Evolutionary conservation across 2,888 invertebrate species (phyloP).

Genomic region (Cynaeus angustus): DNA sequence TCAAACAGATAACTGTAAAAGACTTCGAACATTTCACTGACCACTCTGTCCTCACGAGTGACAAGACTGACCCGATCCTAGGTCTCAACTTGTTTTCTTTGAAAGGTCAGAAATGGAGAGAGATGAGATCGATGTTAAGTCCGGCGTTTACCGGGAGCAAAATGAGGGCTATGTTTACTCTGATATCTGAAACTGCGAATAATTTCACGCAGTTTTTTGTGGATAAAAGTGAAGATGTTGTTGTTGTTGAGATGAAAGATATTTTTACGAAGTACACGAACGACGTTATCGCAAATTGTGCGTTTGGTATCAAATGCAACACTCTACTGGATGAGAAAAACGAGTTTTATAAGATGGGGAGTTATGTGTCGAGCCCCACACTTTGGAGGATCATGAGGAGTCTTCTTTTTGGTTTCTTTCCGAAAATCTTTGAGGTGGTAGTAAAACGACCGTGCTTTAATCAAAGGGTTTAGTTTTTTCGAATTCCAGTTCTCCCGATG

Average conservation of each 20-base stretch:
- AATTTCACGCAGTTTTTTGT: conserved; percentile 61
- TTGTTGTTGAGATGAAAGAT: conserved; percentile 64
- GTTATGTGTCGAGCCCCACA: conserved; percentile 53
- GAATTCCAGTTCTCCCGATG: conserved; percentile 38
- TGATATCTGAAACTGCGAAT: conserved; percentile 68
- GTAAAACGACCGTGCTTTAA: neutral
- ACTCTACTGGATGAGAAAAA: conserved; percentile 65
- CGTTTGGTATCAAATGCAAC: conserved; percentile 66
- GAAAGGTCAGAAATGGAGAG: conserved; percentile 60
- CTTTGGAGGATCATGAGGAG: conserved; percentile 28
- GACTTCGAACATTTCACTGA: conserved; percentile 69
- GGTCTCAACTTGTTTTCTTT: conserved; percentile 59
- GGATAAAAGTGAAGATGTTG: conserved; percentile 54
- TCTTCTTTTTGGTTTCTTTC: conserved; percentile 48
- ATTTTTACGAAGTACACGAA: conserved; percentile 64
- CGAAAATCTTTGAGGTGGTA: conserved; percentile 52
- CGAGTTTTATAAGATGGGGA: conserved; percentile 66
- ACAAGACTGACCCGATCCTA: conserved; percentile 59
- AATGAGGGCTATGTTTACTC: conserved; percentile 74
- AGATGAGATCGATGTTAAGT: conserved; percentile 72
- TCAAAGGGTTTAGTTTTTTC: conserved; percentile 40
- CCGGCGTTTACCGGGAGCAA: conserved; percentile 76
- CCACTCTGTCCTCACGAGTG: conserved; percentile 59
- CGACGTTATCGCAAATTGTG: conserved; percentile 66
- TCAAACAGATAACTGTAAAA: conserved; percentile 67